These are phyloP conservation scores for Pediacus dermestoides DNA, from an alignment of 2,888 invertebrate genomes.

Conservation along the genomic window DNA sequence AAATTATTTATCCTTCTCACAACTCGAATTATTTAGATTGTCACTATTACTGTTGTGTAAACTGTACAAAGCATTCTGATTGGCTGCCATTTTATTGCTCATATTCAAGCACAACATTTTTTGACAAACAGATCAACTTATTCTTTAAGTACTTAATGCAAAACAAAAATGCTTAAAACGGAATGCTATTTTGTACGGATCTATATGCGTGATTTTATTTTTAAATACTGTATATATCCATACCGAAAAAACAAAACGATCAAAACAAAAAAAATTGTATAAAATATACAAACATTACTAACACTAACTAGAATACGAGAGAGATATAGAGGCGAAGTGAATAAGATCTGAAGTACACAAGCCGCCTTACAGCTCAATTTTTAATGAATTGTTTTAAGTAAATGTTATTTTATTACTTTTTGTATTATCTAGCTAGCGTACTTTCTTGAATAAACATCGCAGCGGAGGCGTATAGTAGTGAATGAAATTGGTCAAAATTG, in stretches of 20 bases:
- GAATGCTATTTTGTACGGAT: conserved; percentile 39
- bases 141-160: conserved; percentile 19
- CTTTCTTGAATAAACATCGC: conserved; percentile 1
- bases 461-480: too few relatives aligned
- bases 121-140: conserved; percentile 20
- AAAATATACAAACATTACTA: conserved; percentile 27
- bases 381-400: too few relatives aligned
- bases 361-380: conserved; percentile 5
- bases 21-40: too few relatives aligned
- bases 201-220: conserved; percentile 30
- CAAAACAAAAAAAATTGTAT: conserved; percentile 20
- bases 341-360: conserved; percentile 1
- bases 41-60: too few relatives aligned
- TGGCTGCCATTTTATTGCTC: conserved; percentile 1
- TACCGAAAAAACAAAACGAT: conserved; percentile 21
- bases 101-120: conserved; percentile 1
- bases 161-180: conserved; percentile 29
- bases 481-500: too few relatives aligned
- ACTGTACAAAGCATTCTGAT: too few relatives aligned
- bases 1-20: too few relatives aligned
- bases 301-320: conserved; percentile 25
- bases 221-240: conserved; percentile 28
- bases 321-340: conserved; percentile 21
- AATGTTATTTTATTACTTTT: background rate
- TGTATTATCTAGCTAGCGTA: background rate